Conservation (phyloP, 2,113 vertebrate species). For the Corythaeola cristata region DNA sequence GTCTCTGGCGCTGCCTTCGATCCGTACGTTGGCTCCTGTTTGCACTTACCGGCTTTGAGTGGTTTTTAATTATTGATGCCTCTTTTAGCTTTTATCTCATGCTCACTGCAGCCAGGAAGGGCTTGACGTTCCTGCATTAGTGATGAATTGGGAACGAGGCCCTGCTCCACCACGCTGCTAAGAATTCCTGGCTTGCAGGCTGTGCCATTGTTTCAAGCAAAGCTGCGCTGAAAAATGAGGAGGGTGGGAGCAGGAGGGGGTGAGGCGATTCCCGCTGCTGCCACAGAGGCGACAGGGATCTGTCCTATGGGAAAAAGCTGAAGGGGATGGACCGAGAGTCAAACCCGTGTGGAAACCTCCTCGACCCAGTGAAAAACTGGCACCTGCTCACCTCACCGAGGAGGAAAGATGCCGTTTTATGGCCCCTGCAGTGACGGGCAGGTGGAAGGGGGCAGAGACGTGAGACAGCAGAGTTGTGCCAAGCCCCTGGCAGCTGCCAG, state of each 20-base stretch:
- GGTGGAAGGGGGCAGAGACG: background rate
- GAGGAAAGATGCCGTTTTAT: background rate
- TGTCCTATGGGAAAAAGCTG: accelerated
- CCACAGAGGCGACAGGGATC: background rate
- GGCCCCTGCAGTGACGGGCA: background rate
- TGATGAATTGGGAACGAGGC: conserved; percentile 33
- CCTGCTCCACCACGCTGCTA: background rate
- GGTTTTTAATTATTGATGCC: conserved; percentile 74
- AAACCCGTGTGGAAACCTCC: background rate
- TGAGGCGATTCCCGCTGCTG: background rate
- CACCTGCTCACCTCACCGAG: background rate
- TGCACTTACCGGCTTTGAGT: conserved; percentile 59
- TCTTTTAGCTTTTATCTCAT: conserved; percentile 61
- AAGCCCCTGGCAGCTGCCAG: background rate
- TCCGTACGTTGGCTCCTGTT: conserved; percentile 9
- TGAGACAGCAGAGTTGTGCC: background rate
- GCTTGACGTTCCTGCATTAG: conserved; percentile 51
- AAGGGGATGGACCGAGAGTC: background rate
- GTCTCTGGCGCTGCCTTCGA: background rate
- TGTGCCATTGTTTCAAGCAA: conserved; percentile 6
- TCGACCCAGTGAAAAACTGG: background rate
- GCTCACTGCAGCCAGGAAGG: conserved; percentile 13
- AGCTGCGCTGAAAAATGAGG: background rate
- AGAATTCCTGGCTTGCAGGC: background rate
- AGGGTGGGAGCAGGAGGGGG: background rate